Evolutionary conservation across 2,888 invertebrate genomes (phyloP).

Genomic region (Drosophila crucigera): DNA sequence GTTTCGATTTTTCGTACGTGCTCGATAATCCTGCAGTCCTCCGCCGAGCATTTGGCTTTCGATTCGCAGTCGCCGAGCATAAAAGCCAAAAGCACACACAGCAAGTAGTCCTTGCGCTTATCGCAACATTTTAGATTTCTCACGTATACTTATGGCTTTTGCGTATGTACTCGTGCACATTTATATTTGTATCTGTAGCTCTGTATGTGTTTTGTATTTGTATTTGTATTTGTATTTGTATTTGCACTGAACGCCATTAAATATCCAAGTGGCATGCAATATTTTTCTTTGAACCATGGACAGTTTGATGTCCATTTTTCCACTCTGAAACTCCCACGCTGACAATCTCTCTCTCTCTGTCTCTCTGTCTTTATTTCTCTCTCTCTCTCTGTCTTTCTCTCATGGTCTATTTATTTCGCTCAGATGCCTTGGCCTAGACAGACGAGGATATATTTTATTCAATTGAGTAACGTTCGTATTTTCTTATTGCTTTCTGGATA

Average conservation of each 20-base stretch:
- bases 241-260: constrained; percentile 73
- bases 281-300: constrained; percentile 60
- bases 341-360: not conserved
- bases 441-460: constrained; percentile 49
- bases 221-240: constrained; percentile 30
- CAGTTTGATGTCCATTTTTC: constrained; percentile 40
- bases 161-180: constrained; percentile 39
- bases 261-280: constrained; percentile 78
- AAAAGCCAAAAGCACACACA: constrained; percentile 41
- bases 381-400: not conserved
- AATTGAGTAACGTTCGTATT: constrained; percentile 48
- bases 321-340: not conserved
- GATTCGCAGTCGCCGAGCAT: constrained; percentile 13
- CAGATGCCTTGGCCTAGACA: constrained; percentile 35
- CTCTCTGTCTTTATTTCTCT: not conserved
- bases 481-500: constrained; percentile 43
- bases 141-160: constrained; percentile 72
- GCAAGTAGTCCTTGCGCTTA: constrained; percentile 49
- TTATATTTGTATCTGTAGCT: constrained; percentile 29
- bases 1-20: constrained; percentile 63
- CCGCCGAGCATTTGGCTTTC: constrained; percentile 33
- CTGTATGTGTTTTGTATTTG: constrained; percentile 28
- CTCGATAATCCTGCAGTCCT: constrained; percentile 64
- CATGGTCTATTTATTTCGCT: constrained; percentile 47
- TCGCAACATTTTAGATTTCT: constrained; percentile 76